These are phyloP conservation scores for Thymelicus sylvestris DNA, from an alignment of 2,888 invertebrate species.

Conservation along the genomic window DNA sequence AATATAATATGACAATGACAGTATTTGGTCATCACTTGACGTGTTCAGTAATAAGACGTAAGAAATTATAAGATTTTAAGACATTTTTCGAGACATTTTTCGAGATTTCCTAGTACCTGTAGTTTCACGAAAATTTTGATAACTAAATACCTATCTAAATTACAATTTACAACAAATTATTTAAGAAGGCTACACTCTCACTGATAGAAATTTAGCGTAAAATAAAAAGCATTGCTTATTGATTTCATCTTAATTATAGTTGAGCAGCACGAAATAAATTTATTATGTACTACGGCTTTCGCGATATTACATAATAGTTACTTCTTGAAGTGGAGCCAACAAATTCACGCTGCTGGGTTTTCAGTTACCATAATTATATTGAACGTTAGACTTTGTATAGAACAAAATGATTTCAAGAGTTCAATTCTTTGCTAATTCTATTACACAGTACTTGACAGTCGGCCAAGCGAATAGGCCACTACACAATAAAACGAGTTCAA, in stretches of 20 bases:
- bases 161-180: too few relatives aligned
- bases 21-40: too few relatives aligned
- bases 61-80: too few relatives aligned
- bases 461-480: constrained; percentile 39
- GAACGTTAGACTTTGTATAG: constrained; percentile 2
- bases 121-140: too few relatives aligned
- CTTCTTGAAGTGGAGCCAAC: constrained; percentile 7
- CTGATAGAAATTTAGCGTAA: background rate
- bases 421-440: constrained; percentile 23
- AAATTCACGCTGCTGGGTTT: background rate
- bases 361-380: constrained; percentile 4
- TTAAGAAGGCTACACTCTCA: background rate
- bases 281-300: background rate
- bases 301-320: constrained; percentile 13
- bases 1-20: too few relatives aligned
- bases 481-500: constrained; percentile 31
- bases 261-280: background rate
- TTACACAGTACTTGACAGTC: constrained; percentile 36
- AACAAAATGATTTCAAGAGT: constrained; percentile 27
- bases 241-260: background rate
- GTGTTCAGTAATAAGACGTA: too few relatives aligned
- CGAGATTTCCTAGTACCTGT: too few relatives aligned
- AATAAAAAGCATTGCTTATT: background rate
- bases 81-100: too few relatives aligned
- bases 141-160: too few relatives aligned